phyloP scores from a whole-genome alignment of 2,888 invertebrate species.

The Sphaerophoria rueppellii region DNA sequence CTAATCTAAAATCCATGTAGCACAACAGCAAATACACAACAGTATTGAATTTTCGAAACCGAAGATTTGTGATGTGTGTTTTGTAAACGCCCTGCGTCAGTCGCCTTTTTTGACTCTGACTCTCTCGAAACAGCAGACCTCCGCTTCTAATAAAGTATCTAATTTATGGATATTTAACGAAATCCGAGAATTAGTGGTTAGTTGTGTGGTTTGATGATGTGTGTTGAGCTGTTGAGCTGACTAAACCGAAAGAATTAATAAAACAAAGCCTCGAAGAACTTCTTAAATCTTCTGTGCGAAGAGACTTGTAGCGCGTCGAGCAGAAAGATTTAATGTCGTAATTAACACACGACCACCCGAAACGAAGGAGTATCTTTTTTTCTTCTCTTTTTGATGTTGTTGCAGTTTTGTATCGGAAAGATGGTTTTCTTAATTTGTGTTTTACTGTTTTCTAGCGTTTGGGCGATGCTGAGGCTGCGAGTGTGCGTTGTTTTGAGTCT shows the following conservation, averaged over 20 bases:
- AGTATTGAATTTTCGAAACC: constrained; percentile 56
- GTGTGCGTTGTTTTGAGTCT: background rate
- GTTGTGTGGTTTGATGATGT: constrained; percentile 35
- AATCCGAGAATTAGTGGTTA: constrained; percentile 61
- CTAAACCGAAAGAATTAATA: constrained; percentile 6
- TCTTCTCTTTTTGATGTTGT: background rate
- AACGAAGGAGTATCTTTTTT: constrained; percentile 22
- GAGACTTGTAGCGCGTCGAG: constrained; percentile 31
- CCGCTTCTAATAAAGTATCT: constrained; percentile 64
- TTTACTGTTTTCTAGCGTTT: background rate
- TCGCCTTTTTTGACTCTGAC: background rate
- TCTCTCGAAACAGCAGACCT: no score
- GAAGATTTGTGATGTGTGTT: constrained; percentile 14
- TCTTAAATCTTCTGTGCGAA: constrained; percentile 57
- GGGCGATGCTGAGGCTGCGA: constrained; percentile 14
- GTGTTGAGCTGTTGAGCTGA: constrained; percentile 30
- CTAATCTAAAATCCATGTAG: constrained; percentile 7
- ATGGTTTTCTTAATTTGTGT: constrained; percentile 7
- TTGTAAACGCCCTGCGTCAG: constrained; percentile 54
- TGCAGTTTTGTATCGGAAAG: constrained; percentile 28
- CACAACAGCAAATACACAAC: constrained; percentile 3
- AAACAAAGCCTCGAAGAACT: constrained; percentile 29
- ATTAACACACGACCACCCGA: constrained; percentile 71
- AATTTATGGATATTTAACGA: constrained; percentile 70
- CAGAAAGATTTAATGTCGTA: constrained; percentile 68